Evolutionary conservation across 2,797 vertebrate species (phyloP), one percentile per base, ranked within the genome.

Genomic region (Molossus alvarezi): DNA sequence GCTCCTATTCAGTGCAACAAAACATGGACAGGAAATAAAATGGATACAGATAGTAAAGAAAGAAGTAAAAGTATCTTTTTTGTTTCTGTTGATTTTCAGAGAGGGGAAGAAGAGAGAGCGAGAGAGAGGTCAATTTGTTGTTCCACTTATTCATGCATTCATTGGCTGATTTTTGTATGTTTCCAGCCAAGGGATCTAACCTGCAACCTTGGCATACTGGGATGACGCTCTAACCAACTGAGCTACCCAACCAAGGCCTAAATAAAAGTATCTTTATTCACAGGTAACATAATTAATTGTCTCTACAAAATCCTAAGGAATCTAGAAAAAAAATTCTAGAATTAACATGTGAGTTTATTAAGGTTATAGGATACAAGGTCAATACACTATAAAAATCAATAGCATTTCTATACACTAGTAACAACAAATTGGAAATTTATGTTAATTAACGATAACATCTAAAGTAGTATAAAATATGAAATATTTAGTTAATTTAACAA

Each of bases 401-500:
- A 82, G 45, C 29, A 77, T 90, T 69, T 41, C 62, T 84, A 45
- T 37, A 86, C 37, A 64, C 55, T 72, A 64, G 15, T 51, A 89
- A 76, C 23, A 84, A 83, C 76, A 89, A 41, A n/a, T n/a, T 88
- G 10, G 77, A 88, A 60, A 76, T 60, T 41, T 55, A 53, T 15
- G 60, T 51, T 81, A 53, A 23, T 72, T n/a, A 91, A 87, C 27
- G 57, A 75, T 58, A 57, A 90, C 29, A 73, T 82, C 65, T 91
- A 58, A 91, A 88, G 67, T 17, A 76, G 62, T 21, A 69, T 62
- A 67, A 62, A 81, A 80, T 48, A 13, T 72, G 58, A 73, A 81
- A 86, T 80, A 45, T 45, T 45, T 45, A 20, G 72, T 45, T 18
- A 80, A 95, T 80, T 65, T 73, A 91, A 80, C 58, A 79, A 79